phyloP scores from a whole-genome alignment of 2,113 vertebrate species.

The Kobus ellipsiprymnus region DNA sequence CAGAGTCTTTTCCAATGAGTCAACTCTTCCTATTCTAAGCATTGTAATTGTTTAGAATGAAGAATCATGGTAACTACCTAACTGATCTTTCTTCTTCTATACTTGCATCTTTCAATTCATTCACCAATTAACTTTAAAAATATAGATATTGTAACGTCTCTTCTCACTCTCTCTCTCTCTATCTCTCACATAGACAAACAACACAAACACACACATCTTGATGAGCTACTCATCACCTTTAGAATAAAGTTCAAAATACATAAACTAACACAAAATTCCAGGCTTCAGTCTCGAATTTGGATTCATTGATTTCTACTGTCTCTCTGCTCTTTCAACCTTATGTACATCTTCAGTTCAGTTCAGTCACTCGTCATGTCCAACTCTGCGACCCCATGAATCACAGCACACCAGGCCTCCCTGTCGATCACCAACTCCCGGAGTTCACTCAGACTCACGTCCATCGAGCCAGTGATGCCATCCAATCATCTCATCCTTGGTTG shows the following conservation, averaged over 20 bases:
- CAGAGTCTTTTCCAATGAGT: too few species aligned
- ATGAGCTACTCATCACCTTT: background rate
- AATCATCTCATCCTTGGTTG: too few species aligned
- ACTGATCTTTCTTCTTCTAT: background rate
- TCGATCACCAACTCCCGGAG: too few species aligned
- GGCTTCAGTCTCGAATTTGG: background rate
- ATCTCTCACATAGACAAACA: background rate
- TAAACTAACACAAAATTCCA: background rate
- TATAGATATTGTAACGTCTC: background rate
- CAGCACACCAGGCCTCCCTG: too few species aligned
- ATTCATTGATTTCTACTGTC: background rate
- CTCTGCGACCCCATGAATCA: too few species aligned
- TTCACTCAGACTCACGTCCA: too few species aligned
- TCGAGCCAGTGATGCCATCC: too few species aligned
- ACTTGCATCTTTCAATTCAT: background rate
- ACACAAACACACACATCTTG: background rate
- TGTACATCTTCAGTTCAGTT: too few species aligned
- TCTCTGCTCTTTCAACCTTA: background rate
- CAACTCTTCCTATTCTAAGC: background rate
- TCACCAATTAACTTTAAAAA: background rate
- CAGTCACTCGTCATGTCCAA: accelerated
- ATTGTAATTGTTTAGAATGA: background rate
- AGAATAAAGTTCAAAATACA: background rate
- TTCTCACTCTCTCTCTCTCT: background rate
- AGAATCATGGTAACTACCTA: background rate